These are phyloP conservation scores for Epizoanthus ramosus DNA, from an alignment of 92 coral and sea anemone species.

Conservation along the genomic window DNA sequence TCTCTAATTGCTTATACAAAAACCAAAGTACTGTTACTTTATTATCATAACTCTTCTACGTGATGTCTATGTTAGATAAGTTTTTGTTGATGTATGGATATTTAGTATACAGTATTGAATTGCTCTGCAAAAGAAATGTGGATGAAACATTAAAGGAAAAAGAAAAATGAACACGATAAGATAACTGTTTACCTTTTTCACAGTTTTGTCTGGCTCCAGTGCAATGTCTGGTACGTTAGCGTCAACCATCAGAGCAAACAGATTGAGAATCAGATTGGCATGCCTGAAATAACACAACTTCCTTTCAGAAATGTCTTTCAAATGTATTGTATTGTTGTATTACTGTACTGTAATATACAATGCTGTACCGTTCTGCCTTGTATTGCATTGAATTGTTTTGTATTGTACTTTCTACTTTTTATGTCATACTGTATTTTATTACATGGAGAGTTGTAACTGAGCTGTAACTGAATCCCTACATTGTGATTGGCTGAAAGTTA, in stretches of 20 bases:
- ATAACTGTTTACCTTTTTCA: constrained; percentile 86
- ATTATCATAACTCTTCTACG: neutral
- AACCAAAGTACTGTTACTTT: neutral
- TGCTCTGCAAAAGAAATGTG: no score
- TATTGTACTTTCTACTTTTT: no score
- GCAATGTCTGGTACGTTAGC: constrained; percentile 99
- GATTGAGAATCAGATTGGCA: constrained; percentile 90
- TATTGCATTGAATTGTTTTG: no score
- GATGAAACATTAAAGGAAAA: no score
- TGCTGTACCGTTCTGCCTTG: no score
- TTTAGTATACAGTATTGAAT: no score
- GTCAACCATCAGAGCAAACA: constrained; percentile 96
- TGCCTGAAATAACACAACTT: constrained; percentile 55
- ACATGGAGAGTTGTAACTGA: no score
- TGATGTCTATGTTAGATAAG: neutral
- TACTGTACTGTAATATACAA: no score
- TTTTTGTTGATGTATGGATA: neutral
- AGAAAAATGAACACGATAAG: neutral
- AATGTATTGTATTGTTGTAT: no score
- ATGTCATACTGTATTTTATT: no score
- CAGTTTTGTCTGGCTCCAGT: constrained; percentile 97
- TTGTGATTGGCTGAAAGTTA: no score
- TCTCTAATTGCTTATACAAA: neutral
- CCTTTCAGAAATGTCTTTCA: neutral
- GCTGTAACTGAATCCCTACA: no score